Conservation (phyloP, 1,140 invertebrate species). For the Philopotamus ludificatus region DNA sequence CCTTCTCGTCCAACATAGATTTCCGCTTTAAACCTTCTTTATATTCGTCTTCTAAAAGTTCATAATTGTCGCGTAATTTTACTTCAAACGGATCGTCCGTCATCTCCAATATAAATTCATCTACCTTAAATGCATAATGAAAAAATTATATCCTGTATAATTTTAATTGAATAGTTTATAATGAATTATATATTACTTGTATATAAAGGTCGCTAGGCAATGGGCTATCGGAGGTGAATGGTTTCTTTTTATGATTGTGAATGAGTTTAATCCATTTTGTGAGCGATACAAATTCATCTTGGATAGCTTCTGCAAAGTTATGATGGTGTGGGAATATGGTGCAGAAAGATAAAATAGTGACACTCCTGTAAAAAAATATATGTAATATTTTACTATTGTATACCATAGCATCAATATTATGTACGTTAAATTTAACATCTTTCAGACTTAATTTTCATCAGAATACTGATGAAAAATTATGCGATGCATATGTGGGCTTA, state of each 20-base stretch:
- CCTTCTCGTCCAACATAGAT: constrained; percentile 86
- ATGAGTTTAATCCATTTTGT: constrained; percentile 90
- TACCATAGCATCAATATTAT: not conserved
- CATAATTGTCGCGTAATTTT: constrained; percentile 92
- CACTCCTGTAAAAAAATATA: constrained; percentile 44
- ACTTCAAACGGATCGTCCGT: constrained; percentile 98
- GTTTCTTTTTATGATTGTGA: constrained; percentile 70
- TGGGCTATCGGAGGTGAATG: constrained; percentile 64
- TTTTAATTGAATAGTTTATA: not conserved
- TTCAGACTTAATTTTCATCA: too few species aligned
- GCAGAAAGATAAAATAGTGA: constrained; percentile 70
- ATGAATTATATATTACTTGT: constrained; percentile 62
- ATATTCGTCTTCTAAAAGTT: constrained; percentile 93
- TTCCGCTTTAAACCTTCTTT: constrained; percentile 91
- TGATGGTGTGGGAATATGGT: constrained; percentile 90
- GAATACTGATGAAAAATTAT: too few species aligned
- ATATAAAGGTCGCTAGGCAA: constrained; percentile 86
- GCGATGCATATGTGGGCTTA: too few species aligned
- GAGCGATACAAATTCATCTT: constrained; percentile 86
- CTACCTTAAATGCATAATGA: constrained; percentile 58
- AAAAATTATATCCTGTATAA: not conserved
- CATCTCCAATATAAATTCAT: constrained; percentile 85
- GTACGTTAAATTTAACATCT: too few species aligned
- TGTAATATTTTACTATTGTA: not conserved
- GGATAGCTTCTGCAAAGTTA: constrained; percentile 89